Evolutionary conservation across 53 echinoderm and acorn worm genomes (phyloP), one percentile per base, ranked within the genome.

Genomic region (Paracentrotus lividus): DNA sequence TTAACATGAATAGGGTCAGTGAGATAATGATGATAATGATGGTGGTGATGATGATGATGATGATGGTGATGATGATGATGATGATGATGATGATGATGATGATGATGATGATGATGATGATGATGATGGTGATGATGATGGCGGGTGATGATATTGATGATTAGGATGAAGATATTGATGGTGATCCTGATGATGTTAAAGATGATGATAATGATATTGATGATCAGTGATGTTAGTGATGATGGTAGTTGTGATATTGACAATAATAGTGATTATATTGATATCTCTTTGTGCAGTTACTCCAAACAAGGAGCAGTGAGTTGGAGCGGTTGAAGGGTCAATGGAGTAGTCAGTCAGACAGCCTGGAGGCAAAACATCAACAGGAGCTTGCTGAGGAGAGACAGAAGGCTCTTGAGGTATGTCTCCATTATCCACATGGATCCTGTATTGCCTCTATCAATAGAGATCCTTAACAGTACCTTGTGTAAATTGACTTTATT

Each of bases 381-480:
- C 97, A 98, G 76, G 97, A 98, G 91, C 51, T 98, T 27, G 94
- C 97, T n/a, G 97, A 96, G 77, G 95, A 96, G 64, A 94, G 95
- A 51, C 94, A 98, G 85, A 95, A 92, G 34, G 96, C 96, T 12
- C 49, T 95, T 23, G 94, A 98, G 98, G 98, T 97, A 93, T 32
- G 85, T 85, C 72, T 72, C 40, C 3, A 8, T 36, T 49, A 20
- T 85, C 85, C 64, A 57, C 20, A 57, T 81, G 44, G 81, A 32
- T 81, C 81, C 59, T 59, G 0, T 7, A 59, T 4, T 52, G 52
- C 15, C 52, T 52, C 0, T 52, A 1, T 52, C 52, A 9, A 3
- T 3, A 52, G 8, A 27, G 31, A 64, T 64, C 31, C 64, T 64
- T n/a, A n/a, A 8, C 64, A 64, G 4, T 29, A 8, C n/a, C n/a